Base-by-base conservation (phyloP, 2,113 vertebrate genomes). In the Gymnorhina tibicen region DNA sequence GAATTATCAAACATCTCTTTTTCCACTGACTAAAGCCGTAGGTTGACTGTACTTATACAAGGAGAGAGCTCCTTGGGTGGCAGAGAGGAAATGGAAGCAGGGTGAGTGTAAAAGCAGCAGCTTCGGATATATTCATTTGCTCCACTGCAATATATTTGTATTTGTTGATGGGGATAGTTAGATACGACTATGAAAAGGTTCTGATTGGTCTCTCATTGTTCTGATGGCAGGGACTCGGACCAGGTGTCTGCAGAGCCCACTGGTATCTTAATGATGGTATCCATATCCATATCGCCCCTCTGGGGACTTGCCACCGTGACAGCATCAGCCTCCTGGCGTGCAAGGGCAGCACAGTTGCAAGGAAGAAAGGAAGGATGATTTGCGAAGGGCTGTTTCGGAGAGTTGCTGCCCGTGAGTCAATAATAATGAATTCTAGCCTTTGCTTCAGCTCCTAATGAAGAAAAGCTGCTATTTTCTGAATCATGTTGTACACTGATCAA, bases 371-470 rank as follows among this genome's bases (percentile, higher is more conserved):
- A 56, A 59, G 39, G n/a, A 75, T 1, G 1, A 42, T 11, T 37
- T 44, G 49, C 0, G 0, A 63, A 46, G 39, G 6, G 22, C 0
- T 60, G 23, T 5, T 75, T 5, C 0, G 1, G 33, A 58, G 23
- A 24, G 13, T 6, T 10, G 42, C 30, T 70, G 44, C 50, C 77
- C 4, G 11, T 32, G 59, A 44, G 58, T n/a, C 23, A 53, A 2
- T 11, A 53, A 18, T 2, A 56, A 52, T 8, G 17, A 56, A 52
- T 10, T 27, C 41, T 3, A 62, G 55, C 28, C 58, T 85, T 63
- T 66, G 55, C 68, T 83, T 64, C 76, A 24, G 20, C 47, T 89
- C 53, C n/a, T 27, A 30, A 11, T 4, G 27, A 90, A 64, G 41
- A 47, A 75, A 85, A 87, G 13, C 21, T 35, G 9, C 4, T 70